Base-by-base conservation (phyloP, 2,797 vertebrate species). In the Synanceia verrucosa region DNA sequence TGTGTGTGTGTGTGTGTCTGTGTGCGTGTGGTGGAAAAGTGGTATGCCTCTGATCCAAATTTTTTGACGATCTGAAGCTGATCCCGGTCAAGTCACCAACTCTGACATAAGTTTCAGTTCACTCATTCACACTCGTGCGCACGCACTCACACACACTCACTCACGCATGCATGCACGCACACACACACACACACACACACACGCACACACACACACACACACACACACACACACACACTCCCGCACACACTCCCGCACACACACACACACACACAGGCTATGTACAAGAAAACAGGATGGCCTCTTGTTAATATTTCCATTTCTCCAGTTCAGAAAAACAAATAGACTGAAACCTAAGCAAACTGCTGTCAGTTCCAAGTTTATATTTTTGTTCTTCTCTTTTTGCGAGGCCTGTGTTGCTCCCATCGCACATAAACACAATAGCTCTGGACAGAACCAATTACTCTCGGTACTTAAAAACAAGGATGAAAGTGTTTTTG, bases 401-500 rank as follows among this genome's bases (percentile, higher is more conserved):
- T 78, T 65, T 39, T 43, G 24, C 53, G 56, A 62, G 65, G 41
- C 48, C 53, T 48, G 64, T 2, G 0, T 61, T 72, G 67, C 14
- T 1, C 57, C 65, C 74, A 74, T 62, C 14, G 23, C 37, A 69
- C 59, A 74, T 58, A 74, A 81, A 87, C 41, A 86, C 71, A 82
- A 86, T 70, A 70, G 67, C 66, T 70, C 65, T 58, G 68, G 61
- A 81, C 73, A 83, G 71, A 78, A 71, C 31, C 70, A 79, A 85
- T 89, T 83, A 86, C 84, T 80, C 65, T 57, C 61, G 71, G 67
- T 50, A 31, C 80, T 83, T 81, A 77, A 89, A 91, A 87, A 86
- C 83, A 88, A 76, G 71, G 73, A 86, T 86, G 63, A 82, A 91
- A 89, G 78, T 83, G 73, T 75, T 79, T 87, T 84, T 85, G 84